A percentile compares a stretch with the other conserved stretches of the same genome.
These are phyloP conservation scores for Parnassius apollo DNA, from an alignment of 2,888 invertebrate genomes.

Conservation along the genomic window DNA sequence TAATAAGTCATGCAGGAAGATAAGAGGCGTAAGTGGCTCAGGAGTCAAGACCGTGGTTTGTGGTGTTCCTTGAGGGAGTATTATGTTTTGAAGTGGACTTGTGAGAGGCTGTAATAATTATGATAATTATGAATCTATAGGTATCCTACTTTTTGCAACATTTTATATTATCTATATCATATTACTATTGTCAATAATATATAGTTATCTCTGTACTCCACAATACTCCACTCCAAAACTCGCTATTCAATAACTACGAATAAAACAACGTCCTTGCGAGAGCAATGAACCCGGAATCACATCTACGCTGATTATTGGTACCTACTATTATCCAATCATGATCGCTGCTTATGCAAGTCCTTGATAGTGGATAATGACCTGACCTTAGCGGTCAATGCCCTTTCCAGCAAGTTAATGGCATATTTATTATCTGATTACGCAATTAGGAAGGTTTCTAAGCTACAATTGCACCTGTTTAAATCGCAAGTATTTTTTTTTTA, in stretches of 20 bases:
- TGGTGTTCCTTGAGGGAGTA: too few species aligned
- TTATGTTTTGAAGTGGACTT: too few species aligned
- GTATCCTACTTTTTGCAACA: too few species aligned
- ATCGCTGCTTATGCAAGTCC: constrained; percentile 61
- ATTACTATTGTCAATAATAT: too few species aligned
- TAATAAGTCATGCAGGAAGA: too few species aligned
- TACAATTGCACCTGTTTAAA: constrained; percentile 24
- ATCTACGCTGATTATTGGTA: constrained; percentile 46
- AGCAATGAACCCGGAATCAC: constrained; percentile 69
- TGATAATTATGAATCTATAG: too few species aligned
- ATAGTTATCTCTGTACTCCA: too few species aligned
- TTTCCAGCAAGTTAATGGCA: constrained; percentile 42
- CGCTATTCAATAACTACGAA: constrained; percentile 36
- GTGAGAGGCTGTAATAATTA: too few species aligned
- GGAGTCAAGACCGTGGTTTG: too few species aligned
- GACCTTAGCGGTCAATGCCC: constrained; percentile 66
- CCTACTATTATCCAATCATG: constrained; percentile 47
- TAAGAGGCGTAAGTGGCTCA: too few species aligned
- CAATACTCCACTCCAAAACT: constrained; percentile 3
- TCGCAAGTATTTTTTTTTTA: not conserved
- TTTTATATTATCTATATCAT: too few species aligned
- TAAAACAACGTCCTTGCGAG: constrained; percentile 68
- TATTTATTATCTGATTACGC: constrained; percentile 25
- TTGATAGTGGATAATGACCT: constrained; percentile 52
- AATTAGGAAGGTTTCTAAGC: constrained; percentile 18